Evolutionary conservation across 1,140 invertebrate species (phyloP).

Genomic region (Cecropterus lyciades): DNA sequence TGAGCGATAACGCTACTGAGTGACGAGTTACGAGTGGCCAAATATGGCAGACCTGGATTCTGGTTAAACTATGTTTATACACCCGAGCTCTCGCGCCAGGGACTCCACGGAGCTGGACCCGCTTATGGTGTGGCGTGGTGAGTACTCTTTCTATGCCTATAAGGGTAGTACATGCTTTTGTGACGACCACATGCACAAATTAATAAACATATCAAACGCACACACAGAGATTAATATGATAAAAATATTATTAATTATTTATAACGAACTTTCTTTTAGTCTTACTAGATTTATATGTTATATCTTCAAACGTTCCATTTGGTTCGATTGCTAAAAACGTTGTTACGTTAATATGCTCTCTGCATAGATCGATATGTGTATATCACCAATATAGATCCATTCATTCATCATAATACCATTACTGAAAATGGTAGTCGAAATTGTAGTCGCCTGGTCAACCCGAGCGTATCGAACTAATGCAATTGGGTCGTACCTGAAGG

Average conservation of each 20-base stretch:
- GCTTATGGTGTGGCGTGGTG: conserved; percentile 72
- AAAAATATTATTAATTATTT: no score
- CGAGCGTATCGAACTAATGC: conserved; percentile 75
- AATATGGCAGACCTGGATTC: conserved; percentile 77
- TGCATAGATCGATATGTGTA: no score
- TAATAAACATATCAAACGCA: neutral
- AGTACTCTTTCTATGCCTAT: conserved; percentile 42
- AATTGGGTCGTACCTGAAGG: conserved; percentile 73
- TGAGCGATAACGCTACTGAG: conserved; percentile 38
- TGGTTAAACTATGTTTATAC: conserved; percentile 80
- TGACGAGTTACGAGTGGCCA: conserved; percentile 50
- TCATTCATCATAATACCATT: neutral
- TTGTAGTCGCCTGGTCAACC: conserved; percentile 64
- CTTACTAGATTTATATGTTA: no score
- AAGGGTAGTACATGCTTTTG: neutral
- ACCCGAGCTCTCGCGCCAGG: conserved; percentile 73
- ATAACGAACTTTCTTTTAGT: no score
- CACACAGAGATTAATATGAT: no score
- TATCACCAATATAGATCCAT: no score
- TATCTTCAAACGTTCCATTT: no score
- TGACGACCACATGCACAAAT: neutral
- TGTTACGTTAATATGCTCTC: no score
- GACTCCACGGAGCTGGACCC: conserved; percentile 73
- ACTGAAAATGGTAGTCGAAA: conserved; percentile 37
- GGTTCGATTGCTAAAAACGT: no score